Conservation (phyloP, 2,113 vertebrate species). For the Micromys minutus region DNA sequence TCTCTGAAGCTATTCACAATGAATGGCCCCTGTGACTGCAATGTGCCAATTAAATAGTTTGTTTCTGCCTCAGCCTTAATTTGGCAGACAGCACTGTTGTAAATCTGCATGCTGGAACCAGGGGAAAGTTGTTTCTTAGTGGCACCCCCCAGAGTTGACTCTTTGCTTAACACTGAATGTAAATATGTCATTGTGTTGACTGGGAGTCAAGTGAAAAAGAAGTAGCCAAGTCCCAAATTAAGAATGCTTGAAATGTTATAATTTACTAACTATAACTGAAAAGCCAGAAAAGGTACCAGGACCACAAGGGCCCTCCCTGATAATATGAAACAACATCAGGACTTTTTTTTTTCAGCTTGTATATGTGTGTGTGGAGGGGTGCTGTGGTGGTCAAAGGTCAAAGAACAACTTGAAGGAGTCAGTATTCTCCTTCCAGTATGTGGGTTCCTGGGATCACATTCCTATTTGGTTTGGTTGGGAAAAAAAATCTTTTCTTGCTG, state of each 20-base stretch:
- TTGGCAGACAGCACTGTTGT: slow-evolving; percentile 74
- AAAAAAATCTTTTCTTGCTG: neutral
- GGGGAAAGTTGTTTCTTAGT: slow-evolving; percentile 64
- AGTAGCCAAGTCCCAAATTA: slow-evolving; percentile 54
- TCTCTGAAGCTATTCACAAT: slow-evolving; percentile 55
- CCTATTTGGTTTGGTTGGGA: neutral
- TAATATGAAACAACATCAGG: neutral
- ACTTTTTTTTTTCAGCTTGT: neutral
- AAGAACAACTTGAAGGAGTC: neutral
- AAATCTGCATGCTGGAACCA: slow-evolving; percentile 58
- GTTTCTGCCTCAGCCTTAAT: slow-evolving; percentile 66
- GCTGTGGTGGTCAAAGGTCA: too few relatives aligned
- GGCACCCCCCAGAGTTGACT: slow-evolving; percentile 64
- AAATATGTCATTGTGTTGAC: slow-evolving; percentile 70
- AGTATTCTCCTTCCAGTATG: neutral
- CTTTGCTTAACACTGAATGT: slow-evolving; percentile 69
- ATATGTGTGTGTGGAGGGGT: neutral
- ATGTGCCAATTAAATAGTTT: slow-evolving; percentile 72
- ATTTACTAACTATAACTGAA: neutral
- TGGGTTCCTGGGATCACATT: neutral
- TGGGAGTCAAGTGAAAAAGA: slow-evolving; percentile 52
- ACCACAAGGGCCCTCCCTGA: neutral
- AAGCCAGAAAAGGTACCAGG: neutral
- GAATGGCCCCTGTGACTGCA: slow-evolving; percentile 57
- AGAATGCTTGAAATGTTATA: slow-evolving; percentile 46